Base-by-base conservation (phyloP, 2,888 invertebrate genomes). In the Lasius platythorax region DNA sequence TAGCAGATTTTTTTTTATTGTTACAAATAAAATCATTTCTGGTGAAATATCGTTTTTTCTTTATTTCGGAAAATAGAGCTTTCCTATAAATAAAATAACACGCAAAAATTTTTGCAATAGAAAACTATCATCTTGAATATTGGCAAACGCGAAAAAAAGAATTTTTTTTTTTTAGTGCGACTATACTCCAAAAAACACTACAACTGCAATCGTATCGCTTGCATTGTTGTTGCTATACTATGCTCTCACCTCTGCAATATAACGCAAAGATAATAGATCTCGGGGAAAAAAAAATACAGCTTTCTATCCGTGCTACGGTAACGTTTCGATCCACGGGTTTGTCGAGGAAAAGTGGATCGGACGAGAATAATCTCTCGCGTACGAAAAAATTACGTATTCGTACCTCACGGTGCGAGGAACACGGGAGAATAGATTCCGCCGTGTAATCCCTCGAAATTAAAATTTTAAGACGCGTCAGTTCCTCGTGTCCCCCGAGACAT, bases 391-490 rank as follows among this genome's bases (percentile, higher is more conserved):
- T 53, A 78, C 63, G 70, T 50, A 83, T 46, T 81, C 46, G 66
- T 66, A 53, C 28, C 18, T 76, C n/a, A 56, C 8, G 28, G 53
- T 40, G 28, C 18, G 18, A 64, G 18, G 30, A 53, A 37, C 28
- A 76, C 46, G 50, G 12, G 53, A 70, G 61, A 63, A 67, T 81
- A 28, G 58, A 37, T 67, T 40, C 30, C 33, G 18, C 66, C 43
- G 9, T 76, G 61, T 67, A 79, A 78, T 76, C 79, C 79, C 23
- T 53, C 33, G 58, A 66, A 82, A 75, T 82, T 64, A 74, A 82
- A 82, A 82, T 75, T 82, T 66, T 63, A 68, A 79, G 72, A 67
- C 43, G 58, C 78, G 70, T 61, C 73, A 64, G 43, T 79, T 72
- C 23, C 18, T 43, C 58, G 4, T 33, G 23, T 15, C n/a, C 18